Base-by-base conservation (phyloP, 2,797 vertebrate species). In the Lycodopsis pacificus region DNA sequence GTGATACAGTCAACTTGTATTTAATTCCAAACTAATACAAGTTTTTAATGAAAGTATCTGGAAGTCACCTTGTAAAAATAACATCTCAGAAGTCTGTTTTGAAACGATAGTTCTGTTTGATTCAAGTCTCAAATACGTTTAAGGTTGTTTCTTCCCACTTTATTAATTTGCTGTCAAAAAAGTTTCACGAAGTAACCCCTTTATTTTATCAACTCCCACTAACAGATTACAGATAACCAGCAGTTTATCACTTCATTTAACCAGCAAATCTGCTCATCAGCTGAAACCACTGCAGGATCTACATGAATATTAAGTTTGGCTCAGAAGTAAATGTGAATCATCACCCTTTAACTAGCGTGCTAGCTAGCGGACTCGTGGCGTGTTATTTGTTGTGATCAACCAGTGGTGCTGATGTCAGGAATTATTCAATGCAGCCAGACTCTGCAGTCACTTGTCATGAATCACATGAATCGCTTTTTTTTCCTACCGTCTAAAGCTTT, bases 351-450 rank as follows among this genome's bases (percentile, higher is more conserved):
- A 79, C 69, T 51, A 85, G 67, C 65, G 61, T 51, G 72, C 61
- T 56, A 64, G 40, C 63, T 61, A 63, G 74, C 74, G 87, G 83
- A 88, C 77, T 88, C 81, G 86, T 51, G 71, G 49, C 13, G 22
- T 67, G 75, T 76, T 72, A 66, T 86, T 57, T 84, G 53, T 79
- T 71, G 79, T 67, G 49, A 86, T 77, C 80, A 83, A 62, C 65
- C 0, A 38, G 73, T 80, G 36, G 48, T 86, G 78, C 79, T 82
- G 82, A 82, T 82, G 81, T 83, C 73, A 83, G 67, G 67, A 77
- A 73, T 73, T 71, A 76, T 73, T 38, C 59, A 73, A 65, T 32
- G 32, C 59, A 68, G 75, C 36, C 51, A 81, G 67, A 68, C 32
- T 69, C 54, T 48, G 58, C 11, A 80, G 77, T 77, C 2, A 36